Conservation (phyloP, 1,140 invertebrate species). For the Ips nitidus region DNA sequence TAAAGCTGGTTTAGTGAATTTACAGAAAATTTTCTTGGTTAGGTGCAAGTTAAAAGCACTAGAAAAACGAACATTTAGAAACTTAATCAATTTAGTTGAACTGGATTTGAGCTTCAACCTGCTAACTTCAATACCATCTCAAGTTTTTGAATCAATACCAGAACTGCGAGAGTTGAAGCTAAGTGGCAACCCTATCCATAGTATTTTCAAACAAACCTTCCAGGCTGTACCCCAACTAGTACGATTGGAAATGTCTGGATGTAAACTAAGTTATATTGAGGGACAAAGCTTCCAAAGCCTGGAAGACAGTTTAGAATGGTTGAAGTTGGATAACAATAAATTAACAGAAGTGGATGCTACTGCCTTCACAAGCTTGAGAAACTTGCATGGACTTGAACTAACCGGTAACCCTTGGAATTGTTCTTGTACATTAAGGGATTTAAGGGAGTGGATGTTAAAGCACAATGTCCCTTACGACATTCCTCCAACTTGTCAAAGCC, state of each 20-base stretch:
- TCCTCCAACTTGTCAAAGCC: slow-evolving; percentile 67
- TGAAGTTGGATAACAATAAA: slow-evolving; percentile 75
- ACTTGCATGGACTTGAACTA: slow-evolving; percentile 72
- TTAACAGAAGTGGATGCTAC: slow-evolving; percentile 64
- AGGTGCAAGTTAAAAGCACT: slow-evolving; percentile 64
- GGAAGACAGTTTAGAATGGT: slow-evolving; percentile 68
- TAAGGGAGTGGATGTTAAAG: slow-evolving; percentile 75
- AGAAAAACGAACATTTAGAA: slow-evolving; percentile 66
- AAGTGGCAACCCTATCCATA: slow-evolving; percentile 70
- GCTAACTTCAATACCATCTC: slow-evolving; percentile 67
- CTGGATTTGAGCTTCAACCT: slow-evolving; percentile 75
- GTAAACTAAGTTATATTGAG: slow-evolving; percentile 67
- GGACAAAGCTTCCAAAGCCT: slow-evolving; percentile 71
- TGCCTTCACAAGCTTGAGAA: slow-evolving; percentile 66
- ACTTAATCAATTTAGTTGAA: slow-evolving; percentile 74
- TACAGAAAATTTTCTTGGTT: slow-evolving; percentile 75
- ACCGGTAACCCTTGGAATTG: slow-evolving; percentile 78
- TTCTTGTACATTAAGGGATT: slow-evolving; percentile 70
- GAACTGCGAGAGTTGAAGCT: slow-evolving; percentile 76
- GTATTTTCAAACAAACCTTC: slow-evolving; percentile 71
- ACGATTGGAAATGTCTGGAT: slow-evolving; percentile 70
- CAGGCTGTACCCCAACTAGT: slow-evolving; percentile 67
- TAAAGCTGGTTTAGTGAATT: slow-evolving; percentile 69
- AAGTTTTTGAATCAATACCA: slow-evolving; percentile 67
- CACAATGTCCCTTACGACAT: slow-evolving; percentile 73